A percentile compares a stretch with the other conserved stretches of the same genome.
phyloP scores from a whole-genome alignment of 2,888 invertebrate genomes.

The Lagria hirta region DNA sequence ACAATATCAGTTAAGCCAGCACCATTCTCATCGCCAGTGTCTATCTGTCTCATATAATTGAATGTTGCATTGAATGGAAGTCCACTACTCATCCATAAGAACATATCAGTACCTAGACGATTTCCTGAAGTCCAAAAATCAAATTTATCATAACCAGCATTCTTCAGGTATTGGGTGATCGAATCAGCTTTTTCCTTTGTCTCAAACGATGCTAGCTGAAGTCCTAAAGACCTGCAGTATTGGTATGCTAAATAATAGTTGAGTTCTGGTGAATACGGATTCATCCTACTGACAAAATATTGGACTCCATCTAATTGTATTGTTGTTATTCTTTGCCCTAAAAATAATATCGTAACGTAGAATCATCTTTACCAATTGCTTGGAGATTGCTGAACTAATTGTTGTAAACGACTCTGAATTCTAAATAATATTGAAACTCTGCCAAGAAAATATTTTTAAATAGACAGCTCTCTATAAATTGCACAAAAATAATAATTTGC shows the following conservation, averaged over 20 bases:
- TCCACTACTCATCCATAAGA: constrained; percentile 88
- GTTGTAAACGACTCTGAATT: too few species aligned
- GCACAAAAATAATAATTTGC: too few species aligned
- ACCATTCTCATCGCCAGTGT: constrained; percentile 33
- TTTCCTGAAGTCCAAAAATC: constrained; percentile 91
- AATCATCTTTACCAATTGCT: too few species aligned
- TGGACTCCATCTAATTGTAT: constrained; percentile 83
- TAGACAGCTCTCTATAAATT: too few species aligned
- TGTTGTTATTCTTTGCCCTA: constrained; percentile 84
- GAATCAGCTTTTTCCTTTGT: constrained; percentile 85
- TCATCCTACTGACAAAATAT: constrained; percentile 84
- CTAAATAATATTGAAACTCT: too few species aligned
- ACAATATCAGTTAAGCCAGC: constrained; percentile 56
- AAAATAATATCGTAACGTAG: too few species aligned
- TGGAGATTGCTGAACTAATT: too few species aligned
- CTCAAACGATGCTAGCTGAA: constrained; percentile 83
- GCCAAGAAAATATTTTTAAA: too few species aligned
- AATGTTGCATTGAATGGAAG: constrained; percentile 87
- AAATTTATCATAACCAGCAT: constrained; percentile 81
- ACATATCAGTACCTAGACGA: constrained; percentile 82
- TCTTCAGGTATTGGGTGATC: constrained; percentile 78
- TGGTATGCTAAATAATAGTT: constrained; percentile 87
- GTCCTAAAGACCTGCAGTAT: constrained; percentile 82
- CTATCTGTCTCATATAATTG: constrained; percentile 70
- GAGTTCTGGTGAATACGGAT: constrained; percentile 81